These are phyloP conservation scores for Falco berigora DNA, from an alignment of 2,797 vertebrate species.

Conservation along the genomic window DNA sequence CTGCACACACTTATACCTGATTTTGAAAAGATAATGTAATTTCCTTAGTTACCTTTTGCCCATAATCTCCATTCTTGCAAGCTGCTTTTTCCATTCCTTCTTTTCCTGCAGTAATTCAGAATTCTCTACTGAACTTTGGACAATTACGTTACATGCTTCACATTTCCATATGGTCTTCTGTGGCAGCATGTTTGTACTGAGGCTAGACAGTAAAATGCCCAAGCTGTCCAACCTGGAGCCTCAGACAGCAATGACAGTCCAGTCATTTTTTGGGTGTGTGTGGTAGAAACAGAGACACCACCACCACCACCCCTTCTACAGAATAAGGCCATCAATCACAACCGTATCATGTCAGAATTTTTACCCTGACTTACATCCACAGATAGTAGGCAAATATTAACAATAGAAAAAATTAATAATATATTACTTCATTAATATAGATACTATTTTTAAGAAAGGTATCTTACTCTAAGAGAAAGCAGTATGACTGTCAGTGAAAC, in stretches of 20 bases:
- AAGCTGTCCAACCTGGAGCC: neutral
- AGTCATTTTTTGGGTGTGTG: neutral
- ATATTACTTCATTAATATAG: neutral
- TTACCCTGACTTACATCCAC: neutral
- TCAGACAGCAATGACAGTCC: neutral
- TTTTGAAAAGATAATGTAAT: neutral
- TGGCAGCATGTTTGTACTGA: neutral
- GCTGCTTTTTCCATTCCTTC: neutral
- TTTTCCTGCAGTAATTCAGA: neutral
- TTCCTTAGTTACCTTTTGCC: neutral
- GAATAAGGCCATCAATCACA: neutral
- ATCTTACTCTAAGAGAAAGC: neutral
- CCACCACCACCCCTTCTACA: neutral
- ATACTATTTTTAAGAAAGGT: neutral
- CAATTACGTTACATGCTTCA: neutral
- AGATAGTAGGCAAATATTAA: neutral
- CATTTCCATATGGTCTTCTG: neutral
- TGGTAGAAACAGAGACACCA: neutral
- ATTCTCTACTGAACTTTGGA: neutral
- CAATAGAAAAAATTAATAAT: neutral
- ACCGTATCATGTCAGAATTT: neutral
- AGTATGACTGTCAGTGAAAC: neutral
- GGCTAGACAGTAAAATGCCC: neutral
- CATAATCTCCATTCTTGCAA: neutral
- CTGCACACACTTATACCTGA: neutral